Conservation (phyloP, 2,113 vertebrate species). For the Halichoerus grypus region DNA sequence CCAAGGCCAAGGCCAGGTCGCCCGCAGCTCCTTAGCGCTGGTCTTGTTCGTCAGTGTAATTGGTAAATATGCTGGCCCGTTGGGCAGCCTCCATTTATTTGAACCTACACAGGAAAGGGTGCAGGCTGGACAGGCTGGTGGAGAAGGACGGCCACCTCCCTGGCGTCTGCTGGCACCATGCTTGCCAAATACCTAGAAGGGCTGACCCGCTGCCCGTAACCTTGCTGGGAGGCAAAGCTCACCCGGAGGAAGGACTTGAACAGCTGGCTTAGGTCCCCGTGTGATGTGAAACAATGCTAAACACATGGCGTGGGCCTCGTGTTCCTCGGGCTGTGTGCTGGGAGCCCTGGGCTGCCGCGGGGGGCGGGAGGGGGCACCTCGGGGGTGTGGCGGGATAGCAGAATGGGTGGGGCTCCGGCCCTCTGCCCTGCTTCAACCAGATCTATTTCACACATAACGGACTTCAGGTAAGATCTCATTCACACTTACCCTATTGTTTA, state of each 20-base stretch:
- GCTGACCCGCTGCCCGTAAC: neutral
- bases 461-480: neutral
- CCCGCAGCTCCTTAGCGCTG: neutral
- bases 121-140: neutral
- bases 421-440: neutral
- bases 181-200: neutral
- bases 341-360: neutral
- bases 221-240: neutral
- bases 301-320: fast-evolving
- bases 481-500: neutral
- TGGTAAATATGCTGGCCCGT: neutral
- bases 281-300: neutral
- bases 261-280: neutral
- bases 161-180: fast-evolving
- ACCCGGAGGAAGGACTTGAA: fast-evolving
- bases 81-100: neutral
- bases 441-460: neutral
- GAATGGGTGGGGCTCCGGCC: neutral
- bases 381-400: fast-evolving
- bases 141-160: neutral
- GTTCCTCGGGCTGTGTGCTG: neutral
- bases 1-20: neutral
- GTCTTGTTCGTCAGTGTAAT: neutral
- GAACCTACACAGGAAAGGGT: neutral
- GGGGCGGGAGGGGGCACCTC: too few species aligned